Evolutionary conservation across 2,888 invertebrate genomes (phyloP).

Genomic region (Opisthograptis luteolata): DNA sequence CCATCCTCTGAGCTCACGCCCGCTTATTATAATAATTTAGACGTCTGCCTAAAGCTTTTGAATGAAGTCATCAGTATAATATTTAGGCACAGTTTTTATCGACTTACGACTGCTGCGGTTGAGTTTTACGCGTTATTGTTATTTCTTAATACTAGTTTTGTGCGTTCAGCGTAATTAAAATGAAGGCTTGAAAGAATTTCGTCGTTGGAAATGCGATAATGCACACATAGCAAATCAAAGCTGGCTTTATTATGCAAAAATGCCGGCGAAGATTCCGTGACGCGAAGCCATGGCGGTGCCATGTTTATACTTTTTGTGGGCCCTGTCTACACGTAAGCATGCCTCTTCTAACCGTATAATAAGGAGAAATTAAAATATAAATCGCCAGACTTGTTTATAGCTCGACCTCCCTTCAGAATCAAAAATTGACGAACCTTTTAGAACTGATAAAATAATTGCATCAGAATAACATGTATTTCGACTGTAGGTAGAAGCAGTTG

Average conservation of each 20-base stretch:
- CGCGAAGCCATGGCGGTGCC: conserved; percentile 64
- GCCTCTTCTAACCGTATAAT: conserved; percentile 54
- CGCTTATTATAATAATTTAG: conserved; percentile 84
- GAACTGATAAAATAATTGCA: conserved; percentile 13
- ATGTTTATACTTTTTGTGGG: conserved; percentile 71
- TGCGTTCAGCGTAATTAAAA: background rate
- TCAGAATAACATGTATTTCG: conserved; percentile 39
- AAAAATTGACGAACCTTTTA: conserved; percentile 14
- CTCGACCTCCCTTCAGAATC: conserved; percentile 25
- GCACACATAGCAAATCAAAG: conserved; percentile 67
- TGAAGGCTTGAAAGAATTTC: background rate
- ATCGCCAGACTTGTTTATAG: conserved; percentile 39
- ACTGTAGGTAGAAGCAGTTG: conserved; percentile 45
- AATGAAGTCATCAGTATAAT: conserved; percentile 77
- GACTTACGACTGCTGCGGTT: conserved; percentile 24
- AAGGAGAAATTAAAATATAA: conserved; percentile 57
- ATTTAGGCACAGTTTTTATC: conserved; percentile 36
- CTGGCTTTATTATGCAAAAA: conserved; percentile 78
- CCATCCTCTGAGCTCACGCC: conserved; percentile 75
- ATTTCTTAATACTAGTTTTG: background rate
- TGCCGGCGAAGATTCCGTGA: conserved; percentile 77
- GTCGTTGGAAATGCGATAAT: conserved; percentile 50
- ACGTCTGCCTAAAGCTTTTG: conserved; percentile 78
- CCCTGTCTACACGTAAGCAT: conserved; percentile 56
- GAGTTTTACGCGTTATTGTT: conserved; percentile 1